phyloP scores from a whole-genome alignment of 1,140 invertebrate species.

The Drosophila sturtevanti region DNA sequence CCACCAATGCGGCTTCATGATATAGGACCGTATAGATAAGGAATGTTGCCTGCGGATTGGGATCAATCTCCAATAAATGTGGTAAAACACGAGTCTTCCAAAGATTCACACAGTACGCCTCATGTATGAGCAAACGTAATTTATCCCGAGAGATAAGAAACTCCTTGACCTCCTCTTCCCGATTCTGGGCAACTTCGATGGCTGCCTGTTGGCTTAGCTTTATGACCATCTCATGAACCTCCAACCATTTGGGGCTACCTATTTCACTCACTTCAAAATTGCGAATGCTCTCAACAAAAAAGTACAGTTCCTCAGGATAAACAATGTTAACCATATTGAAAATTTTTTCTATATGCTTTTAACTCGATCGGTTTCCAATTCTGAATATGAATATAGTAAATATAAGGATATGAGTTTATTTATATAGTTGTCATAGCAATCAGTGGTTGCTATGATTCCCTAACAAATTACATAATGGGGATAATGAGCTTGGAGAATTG shows the following conservation, averaged over 20 bases:
- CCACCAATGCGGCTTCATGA: conserved; percentile 88
- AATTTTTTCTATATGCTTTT: background rate
- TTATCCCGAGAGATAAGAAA: conserved; percentile 82
- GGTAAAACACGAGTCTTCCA: conserved; percentile 91
- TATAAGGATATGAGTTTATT: conserved; percentile 19
- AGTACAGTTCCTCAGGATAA: conserved; percentile 71
- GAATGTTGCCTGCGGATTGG: conserved; percentile 87
- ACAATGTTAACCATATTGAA: conserved; percentile 72
- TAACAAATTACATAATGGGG: background rate
- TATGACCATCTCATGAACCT: conserved; percentile 89
- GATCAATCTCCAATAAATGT: conserved; percentile 86
- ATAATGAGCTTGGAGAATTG: no score
- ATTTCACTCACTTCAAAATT: conserved; percentile 71
- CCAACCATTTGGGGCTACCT: conserved; percentile 86
- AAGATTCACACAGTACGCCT: conserved; percentile 89
- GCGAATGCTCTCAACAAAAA: conserved; percentile 78
- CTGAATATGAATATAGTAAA: background rate
- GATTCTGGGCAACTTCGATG: conserved; percentile 87
- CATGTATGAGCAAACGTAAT: conserved; percentile 88
- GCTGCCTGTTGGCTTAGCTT: conserved; percentile 91
- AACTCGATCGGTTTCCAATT: background rate
- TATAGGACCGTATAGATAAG: conserved; percentile 89
- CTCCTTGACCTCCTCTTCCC: conserved; percentile 90
- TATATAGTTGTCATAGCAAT: conserved; percentile 43
- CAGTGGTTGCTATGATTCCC: conserved; percentile 49